Percentiles rank a stretch among this genome's conserved stretches.
Conservation (phyloP, 1,140 invertebrate species). For the Drosophila baimaii region DNA sequence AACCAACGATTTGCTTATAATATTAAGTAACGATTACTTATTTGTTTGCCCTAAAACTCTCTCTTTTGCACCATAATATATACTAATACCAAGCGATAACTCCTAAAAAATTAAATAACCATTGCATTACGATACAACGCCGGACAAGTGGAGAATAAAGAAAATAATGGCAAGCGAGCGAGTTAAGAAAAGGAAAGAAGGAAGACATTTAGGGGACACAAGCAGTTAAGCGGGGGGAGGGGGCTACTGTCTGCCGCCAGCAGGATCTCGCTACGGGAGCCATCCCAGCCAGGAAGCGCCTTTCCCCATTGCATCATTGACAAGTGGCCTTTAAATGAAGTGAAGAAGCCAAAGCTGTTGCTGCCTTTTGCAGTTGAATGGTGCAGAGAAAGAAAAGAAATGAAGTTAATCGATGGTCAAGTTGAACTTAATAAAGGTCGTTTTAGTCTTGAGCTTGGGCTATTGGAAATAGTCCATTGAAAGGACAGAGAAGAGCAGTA, state of each 20-base stretch:
- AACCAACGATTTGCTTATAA: no score
- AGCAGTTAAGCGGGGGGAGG: constrained; percentile 17
- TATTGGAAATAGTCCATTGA: background rate
- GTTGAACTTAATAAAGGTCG: background rate
- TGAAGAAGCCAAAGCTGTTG: constrained; percentile 45
- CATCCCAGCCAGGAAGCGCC: constrained; percentile 12
- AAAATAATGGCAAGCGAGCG: constrained; percentile 45
- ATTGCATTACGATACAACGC: constrained; percentile 33
- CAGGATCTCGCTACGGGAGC: constrained; percentile 21
- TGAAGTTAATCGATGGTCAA: background rate
- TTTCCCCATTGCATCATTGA: constrained; percentile 59
- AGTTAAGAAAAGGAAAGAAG: constrained; percentile 14
- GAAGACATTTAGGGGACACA: constrained; percentile 13
- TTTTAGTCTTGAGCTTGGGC: background rate
- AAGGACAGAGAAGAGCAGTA: no score
- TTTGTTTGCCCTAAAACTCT: background rate
- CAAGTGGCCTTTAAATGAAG: constrained; percentile 78
- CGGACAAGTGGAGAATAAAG: constrained; percentile 25
- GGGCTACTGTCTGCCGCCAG: constrained; percentile 20
- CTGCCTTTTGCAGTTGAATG: constrained; percentile 29
- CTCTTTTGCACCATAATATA: background rate
- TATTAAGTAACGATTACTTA: no score
- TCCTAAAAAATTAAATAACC: constrained; percentile 49
- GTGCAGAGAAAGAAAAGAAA: constrained; percentile 5
- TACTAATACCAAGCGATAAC: background rate